Percentiles rank a stretch among this genome's conserved stretches.
Conservation (phyloP, 2,797 vertebrate genomes). For the Sebastes miniatus region DNA sequence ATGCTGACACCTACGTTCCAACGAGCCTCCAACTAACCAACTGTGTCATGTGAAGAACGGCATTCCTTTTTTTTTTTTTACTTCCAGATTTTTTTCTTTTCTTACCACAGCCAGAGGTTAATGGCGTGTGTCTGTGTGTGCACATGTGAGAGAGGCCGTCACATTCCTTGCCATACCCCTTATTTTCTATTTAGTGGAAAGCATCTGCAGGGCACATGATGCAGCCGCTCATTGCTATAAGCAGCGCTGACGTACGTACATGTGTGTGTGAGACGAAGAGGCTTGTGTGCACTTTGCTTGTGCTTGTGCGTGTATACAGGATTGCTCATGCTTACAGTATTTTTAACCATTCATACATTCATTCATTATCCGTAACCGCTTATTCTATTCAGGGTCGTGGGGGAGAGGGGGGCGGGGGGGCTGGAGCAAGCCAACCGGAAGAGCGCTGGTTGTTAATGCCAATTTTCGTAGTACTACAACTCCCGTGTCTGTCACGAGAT, state of each 20-base stretch:
- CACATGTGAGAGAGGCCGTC: background rate
- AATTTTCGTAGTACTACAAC: too few relatives aligned
- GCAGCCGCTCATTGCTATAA: background rate
- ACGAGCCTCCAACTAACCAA: background rate
- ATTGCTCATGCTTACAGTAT: background rate
- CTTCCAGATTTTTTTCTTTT: background rate
- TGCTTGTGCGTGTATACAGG: background rate
- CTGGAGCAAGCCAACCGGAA: too few relatives aligned
- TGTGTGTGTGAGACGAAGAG: background rate
- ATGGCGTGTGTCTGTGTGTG: background rate
- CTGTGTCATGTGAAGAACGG: background rate
- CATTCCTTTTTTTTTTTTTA: background rate
- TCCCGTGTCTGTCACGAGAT: too few relatives aligned
- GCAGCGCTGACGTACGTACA: background rate
- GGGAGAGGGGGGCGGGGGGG: too few relatives aligned
- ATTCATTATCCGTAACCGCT: too few relatives aligned
- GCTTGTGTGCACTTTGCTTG: background rate
- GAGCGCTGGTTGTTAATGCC: too few relatives aligned
- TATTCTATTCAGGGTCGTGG: too few relatives aligned
- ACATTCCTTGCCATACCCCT: background rate
- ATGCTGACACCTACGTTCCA: slow-evolving; percentile 15
- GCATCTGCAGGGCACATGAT: slow-evolving; percentile 16
- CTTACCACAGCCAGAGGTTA: background rate
- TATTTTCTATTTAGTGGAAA: slow-evolving; percentile 19
- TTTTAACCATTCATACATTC: background rate